These are phyloP conservation scores for Addax nasomaculatus DNA, from an alignment of 2,113 vertebrate genomes.

Conservation along the genomic window DNA sequence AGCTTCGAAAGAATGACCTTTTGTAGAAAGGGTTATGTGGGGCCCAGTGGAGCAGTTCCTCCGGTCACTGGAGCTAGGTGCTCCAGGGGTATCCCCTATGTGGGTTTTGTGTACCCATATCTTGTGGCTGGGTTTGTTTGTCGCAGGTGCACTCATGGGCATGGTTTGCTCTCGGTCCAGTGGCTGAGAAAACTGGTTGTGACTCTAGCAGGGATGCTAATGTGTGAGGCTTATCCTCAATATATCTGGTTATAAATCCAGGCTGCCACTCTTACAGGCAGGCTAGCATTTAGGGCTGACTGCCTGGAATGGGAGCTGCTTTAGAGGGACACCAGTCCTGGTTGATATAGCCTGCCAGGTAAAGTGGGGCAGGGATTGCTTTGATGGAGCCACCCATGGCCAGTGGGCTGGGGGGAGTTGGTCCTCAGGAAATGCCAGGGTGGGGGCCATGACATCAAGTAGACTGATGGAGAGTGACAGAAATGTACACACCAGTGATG, in stretches of 20 bases:
- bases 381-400: background rate
- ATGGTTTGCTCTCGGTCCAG: background rate
- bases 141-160: no score
- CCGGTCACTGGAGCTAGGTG: background rate
- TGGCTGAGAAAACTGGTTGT: background rate
- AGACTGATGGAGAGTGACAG: background rate
- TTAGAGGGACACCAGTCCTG: background rate
- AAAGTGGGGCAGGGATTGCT: background rate
- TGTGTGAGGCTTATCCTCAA: background rate
- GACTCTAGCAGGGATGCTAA: background rate
- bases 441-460: background rate
- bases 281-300: background rate
- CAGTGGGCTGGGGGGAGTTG: no score
- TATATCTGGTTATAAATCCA: background rate
- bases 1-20: background rate
- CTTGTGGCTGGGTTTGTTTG: background rate
- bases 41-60: background rate
- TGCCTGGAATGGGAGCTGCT: background rate
- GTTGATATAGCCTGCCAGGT: background rate
- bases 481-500: background rate
- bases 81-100: background rate
- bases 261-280: background rate
- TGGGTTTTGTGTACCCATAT: background rate
- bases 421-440: background rate
- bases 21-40: background rate